Evolutionary conservation across 64 coral and sea anemone species (phyloP).

Genomic region (Pachyseris speciosa): DNA sequence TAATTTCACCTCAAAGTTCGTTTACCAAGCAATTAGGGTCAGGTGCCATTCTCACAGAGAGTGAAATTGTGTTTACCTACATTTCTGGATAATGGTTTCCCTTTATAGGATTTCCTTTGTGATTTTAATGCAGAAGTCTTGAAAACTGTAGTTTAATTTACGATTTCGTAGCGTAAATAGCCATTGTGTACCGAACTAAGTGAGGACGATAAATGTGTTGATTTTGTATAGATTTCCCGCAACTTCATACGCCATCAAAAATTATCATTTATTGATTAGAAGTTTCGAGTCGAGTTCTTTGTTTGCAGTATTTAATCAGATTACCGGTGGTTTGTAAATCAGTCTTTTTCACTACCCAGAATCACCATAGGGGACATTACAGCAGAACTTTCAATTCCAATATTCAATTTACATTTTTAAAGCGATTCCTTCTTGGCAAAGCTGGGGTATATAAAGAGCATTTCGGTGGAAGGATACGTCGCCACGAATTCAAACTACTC

Average conservation of each 20-base stretch:
- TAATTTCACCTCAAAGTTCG: background rate
- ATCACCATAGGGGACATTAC: background rate
- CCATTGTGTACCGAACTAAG: constrained; percentile 17
- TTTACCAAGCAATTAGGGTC: constrained; percentile 7
- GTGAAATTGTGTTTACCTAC: constrained; percentile 7
- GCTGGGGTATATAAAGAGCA: too few relatives aligned
- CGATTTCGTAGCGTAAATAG: background rate
- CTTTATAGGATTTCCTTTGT: constrained; percentile 4
- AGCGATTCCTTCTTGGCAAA: too few relatives aligned
- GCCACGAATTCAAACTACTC: too few relatives aligned
- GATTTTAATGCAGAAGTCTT: background rate
- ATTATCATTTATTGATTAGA: constrained; percentile 41
- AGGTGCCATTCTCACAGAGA: background rate
- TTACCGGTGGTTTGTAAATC: background rate
- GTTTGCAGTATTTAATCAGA: background rate
- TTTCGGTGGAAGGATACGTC: too few relatives aligned
- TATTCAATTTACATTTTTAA: background rate
- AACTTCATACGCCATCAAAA: background rate
- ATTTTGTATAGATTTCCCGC: constrained; percentile 3
- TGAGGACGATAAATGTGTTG: background rate
- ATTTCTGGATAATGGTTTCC: background rate
- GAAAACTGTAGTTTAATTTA: background rate
- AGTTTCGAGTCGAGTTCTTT: background rate
- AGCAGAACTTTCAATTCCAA: background rate
- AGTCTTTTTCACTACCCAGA: background rate